Conservation (phyloP, 2,888 invertebrate genomes). For the Dryocosmus kuriphilus region DNA sequence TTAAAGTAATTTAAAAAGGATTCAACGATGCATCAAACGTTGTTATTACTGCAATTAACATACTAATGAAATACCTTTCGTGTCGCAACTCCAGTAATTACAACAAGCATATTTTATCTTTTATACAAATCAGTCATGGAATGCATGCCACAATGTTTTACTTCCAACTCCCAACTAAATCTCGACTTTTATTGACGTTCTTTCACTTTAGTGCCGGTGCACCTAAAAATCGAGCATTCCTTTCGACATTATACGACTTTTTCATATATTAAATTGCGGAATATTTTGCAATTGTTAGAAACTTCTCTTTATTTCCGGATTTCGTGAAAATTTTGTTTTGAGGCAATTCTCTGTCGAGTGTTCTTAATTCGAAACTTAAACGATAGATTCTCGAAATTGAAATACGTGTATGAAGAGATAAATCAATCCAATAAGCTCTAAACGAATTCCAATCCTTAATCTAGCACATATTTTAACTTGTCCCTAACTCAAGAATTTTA, state of each 20-base stretch:
- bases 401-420: no score
- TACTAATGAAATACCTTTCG: slow-evolving; percentile 33
- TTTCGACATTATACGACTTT: not conserved
- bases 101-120: slow-evolving; percentile 18
- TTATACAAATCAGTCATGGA: slow-evolving; percentile 20
- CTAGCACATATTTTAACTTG: not conserved
- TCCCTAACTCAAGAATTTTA: not conserved
- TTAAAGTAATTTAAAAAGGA: slow-evolving; percentile 26
- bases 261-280: not conserved
- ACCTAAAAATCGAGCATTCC: not conserved
- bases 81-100: slow-evolving; percentile 30
- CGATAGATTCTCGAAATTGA: no score
- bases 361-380: no score
- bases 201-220: not conserved
- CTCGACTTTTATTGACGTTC: slow-evolving; percentile 6
- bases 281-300: not conserved
- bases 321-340: no score
- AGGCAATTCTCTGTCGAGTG: no score
- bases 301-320: no score
- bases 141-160: not conserved
- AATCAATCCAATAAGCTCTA: no score
- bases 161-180: not conserved
- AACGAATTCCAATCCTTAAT: not conserved
- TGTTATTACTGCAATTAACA: slow-evolving; percentile 25
- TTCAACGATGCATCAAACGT: slow-evolving; percentile 22